Conservation (phyloP, 1,140 invertebrate species). For the Eueides isabella region DNA sequence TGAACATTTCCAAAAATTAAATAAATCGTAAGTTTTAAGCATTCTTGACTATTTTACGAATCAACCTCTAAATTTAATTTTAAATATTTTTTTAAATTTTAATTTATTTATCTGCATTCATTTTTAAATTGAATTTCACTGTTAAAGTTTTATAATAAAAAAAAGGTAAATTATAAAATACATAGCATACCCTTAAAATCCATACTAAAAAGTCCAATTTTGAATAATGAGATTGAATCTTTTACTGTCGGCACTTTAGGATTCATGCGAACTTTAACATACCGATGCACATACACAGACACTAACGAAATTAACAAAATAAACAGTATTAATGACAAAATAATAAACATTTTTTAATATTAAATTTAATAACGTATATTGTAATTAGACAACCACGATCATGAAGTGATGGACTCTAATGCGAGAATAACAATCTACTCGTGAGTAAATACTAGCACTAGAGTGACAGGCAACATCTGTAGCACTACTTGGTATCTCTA, state of each 20-base stretch:
- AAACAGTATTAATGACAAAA: slow-evolving; percentile 6
- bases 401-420: background rate
- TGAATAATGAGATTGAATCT: background rate
- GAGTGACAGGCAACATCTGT: too few species aligned
- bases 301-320: slow-evolving; percentile 13
- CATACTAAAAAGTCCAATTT: slow-evolving; percentile 10
- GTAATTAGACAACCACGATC: background rate
- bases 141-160: background rate
- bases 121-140: too few species aligned
- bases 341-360: background rate
- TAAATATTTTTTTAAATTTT: too few species aligned
- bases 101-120: too few species aligned
- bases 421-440: background rate
- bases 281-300: background rate
- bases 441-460: background rate
- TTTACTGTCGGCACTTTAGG: slow-evolving; percentile 6
- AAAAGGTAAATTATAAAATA: background rate
- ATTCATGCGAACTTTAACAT: slow-evolving; percentile 16
- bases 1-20: too few species aligned
- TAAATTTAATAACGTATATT: background rate
- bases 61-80: too few species aligned
- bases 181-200: background rate
- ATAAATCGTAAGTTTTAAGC: too few species aligned
- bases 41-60: too few species aligned
- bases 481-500: too few species aligned